Percentiles rank a stretch among this genome's conserved stretches.
phyloP scores from a whole-genome alignment of 1,140 invertebrate genomes.

The Cydia splendana region DNA sequence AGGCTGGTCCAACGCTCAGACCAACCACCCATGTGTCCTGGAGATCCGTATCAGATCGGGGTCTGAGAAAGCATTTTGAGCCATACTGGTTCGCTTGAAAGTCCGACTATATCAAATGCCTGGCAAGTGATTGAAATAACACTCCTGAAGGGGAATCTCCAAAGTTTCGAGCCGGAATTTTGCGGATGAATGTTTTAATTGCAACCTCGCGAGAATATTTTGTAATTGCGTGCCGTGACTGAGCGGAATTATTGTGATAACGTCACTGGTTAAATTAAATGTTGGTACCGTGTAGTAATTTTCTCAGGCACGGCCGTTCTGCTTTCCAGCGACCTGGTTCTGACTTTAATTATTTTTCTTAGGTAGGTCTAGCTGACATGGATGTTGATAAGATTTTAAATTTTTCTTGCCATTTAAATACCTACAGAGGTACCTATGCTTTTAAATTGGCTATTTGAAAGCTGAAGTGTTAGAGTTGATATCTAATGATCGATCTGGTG shows the following conservation, averaged over 20 bases:
- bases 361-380: neutral
- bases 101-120: neutral
- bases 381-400: neutral
- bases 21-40: neutral
- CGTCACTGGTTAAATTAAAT: conserved; percentile 32
- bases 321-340: neutral
- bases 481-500: conserved; percentile 20
- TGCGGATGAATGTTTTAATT: conserved; percentile 78
- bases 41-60: neutral
- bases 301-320: conserved; percentile 1
- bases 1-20: neutral
- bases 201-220: conserved; percentile 73
- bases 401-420: neutral
- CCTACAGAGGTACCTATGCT: neutral
- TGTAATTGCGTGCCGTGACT: conserved; percentile 63
- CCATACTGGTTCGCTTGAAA: neutral
- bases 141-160: conserved; percentile 48
- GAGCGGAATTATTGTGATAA: conserved; percentile 43
- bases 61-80: neutral
- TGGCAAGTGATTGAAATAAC: neutral
- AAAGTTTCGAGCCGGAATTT: conserved; percentile 71
- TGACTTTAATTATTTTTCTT: neutral
- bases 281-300: conserved; percentile 17
- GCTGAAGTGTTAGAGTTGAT: neutral
- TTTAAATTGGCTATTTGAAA: conserved; percentile 4